Base-by-base conservation (phyloP, 2,113 vertebrate genomes). In the Nanger granti region DNA sequence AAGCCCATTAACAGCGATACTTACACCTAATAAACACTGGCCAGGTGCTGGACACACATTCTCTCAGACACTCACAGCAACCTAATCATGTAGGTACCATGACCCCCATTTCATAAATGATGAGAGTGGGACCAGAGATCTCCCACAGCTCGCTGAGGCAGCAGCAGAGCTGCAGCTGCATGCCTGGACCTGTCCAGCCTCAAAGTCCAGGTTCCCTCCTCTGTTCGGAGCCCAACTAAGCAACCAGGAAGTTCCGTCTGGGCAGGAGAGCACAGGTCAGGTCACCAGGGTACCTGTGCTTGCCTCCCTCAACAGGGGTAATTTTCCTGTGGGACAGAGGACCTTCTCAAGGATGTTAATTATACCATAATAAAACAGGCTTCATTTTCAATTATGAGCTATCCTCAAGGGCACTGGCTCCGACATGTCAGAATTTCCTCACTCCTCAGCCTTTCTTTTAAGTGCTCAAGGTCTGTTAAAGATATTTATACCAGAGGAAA, bases 241-340 rank as follows among this genome's bases (percentile, higher is more conserved):
- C 37, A 34, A 69, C 31, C 57, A 34, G 18, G 59, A 87, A 37
- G 83, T 4, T 5, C 52, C 20, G 2, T 4, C 52, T 18, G 44
- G 34, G 18, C 60, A 49, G 85, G 44, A 59, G 22, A 66, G 24
- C 2, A 0, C 1, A 12, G 1, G 54, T 31, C 2, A 0, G 8
- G 14, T 47, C n/a, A 22, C 57, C 29, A 2, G 55, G 62, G 3
- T 41, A 13, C 73, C 47, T 80, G n/a, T 12, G n/a, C 18, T 4
- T 13, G 47, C 8, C 73, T 31, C 57, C 22, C 41, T 14, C 12
- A 17, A 34, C 5, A 6, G 44, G 69, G 9, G 49, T 24, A 31
- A 55, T 15, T n/a, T 86, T 55, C 91, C 57, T 47, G 57, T 28
- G 41, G 80, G 34, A 6, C 22, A 17, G 62, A 59, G 26, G 79